Evolutionary conservation across 2,888 invertebrate genomes (phyloP).

Genomic region (Ophioninae sp.): DNA sequence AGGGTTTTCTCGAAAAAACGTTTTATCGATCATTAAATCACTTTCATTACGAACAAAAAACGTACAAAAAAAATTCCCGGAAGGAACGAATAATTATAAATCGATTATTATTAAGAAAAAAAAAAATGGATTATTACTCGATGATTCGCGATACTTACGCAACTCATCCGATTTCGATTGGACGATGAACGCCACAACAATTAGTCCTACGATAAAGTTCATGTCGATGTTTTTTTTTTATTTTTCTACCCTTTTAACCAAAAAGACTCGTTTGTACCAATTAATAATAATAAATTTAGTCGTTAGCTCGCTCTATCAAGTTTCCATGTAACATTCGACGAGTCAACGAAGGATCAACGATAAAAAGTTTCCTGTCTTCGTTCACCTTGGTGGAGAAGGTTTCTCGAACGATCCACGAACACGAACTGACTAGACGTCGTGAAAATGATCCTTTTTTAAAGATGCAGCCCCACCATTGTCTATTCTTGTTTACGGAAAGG

Average conservation of each 20-base stretch:
- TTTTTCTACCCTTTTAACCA: not conserved
- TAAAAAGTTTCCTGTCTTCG: not conserved
- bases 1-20: too few relatives aligned
- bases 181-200: not conserved
- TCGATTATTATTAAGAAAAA: too few relatives aligned
- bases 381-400: conserved; percentile 6
- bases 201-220: conserved; percentile 17
- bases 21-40: not conserved
- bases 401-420: conserved; percentile 17
- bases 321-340: not conserved
- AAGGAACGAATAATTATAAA: not conserved
- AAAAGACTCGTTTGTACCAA: not conserved
- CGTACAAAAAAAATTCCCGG: too few relatives aligned
- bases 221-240: conserved; percentile 3
- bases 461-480: conserved; percentile 68
- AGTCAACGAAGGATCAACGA: not conserved
- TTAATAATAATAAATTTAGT: not conserved
- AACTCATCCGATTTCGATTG: not conserved
- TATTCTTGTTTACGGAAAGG: not conserved
- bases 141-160: conserved; percentile 9
- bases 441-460: conserved; percentile 71
- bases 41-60: not conserved
- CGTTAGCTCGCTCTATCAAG: not conserved
- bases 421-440: conserved; percentile 23
- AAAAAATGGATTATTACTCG: not conserved